Evolutionary conservation across 2,113 vertebrate species (phyloP).

Genomic region (Platichthys stellatus): DNA sequence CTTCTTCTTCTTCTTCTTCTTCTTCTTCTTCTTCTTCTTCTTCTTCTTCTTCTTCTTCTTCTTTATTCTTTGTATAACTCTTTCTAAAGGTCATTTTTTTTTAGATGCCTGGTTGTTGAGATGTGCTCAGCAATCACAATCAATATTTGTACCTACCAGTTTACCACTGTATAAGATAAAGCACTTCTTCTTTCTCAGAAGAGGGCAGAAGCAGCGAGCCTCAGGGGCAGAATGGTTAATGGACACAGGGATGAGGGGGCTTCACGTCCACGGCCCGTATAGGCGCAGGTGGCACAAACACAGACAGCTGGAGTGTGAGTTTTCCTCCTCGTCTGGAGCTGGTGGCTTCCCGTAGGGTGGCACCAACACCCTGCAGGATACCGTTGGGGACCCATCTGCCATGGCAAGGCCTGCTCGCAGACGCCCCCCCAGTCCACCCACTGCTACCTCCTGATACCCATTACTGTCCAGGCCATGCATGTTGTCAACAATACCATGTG

Average conservation of each 20-base stretch:
- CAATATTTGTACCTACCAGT: too few species aligned
- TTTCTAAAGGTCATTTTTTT: too few species aligned
- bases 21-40: too few species aligned
- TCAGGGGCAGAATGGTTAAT: slow-evolving; percentile 3
- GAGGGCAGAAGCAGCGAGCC: background rate
- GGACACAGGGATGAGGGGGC: background rate
- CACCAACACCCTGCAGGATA: slow-evolving; percentile 71
- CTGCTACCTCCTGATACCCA: slow-evolving; percentile 43
- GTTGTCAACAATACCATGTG: slow-evolving; percentile 54
- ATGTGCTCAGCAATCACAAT: too few species aligned
- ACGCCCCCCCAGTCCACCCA: slow-evolving; percentile 23
- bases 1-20: too few species aligned
- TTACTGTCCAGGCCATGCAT: slow-evolving; percentile 44
- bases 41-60: too few species aligned
- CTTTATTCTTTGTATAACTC: too few species aligned
- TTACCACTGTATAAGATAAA: background rate
- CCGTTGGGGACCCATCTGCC: slow-evolving; percentile 76
- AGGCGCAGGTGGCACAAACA: slow-evolving; percentile 77
- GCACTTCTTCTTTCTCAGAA: background rate
- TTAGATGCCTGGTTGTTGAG: too few species aligned
- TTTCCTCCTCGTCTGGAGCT: slow-evolving; percentile 75
- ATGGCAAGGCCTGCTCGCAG: slow-evolving; percentile 59
- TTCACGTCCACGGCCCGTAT: slow-evolving; percentile 41
- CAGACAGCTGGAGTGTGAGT: slow-evolving; percentile 79
- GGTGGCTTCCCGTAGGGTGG: slow-evolving; percentile 75